Conservation (phyloP, 1,140 invertebrate species). For the Orius insidiosus region DNA sequence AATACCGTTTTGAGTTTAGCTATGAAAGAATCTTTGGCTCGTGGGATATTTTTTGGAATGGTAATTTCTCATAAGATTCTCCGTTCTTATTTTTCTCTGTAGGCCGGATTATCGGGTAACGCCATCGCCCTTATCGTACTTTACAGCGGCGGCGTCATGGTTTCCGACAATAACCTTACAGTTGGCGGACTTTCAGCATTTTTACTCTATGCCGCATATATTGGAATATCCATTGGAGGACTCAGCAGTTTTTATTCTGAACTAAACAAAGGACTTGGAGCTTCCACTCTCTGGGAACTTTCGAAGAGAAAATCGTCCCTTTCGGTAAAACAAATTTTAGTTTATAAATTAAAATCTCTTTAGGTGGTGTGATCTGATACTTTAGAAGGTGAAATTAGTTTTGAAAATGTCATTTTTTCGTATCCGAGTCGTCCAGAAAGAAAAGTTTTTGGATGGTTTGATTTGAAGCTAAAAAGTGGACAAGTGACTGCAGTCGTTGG, state of each 20-base stretch:
- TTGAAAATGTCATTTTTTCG: slow-evolving; percentile 49
- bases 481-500: slow-evolving; percentile 69
- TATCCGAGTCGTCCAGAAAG: slow-evolving; percentile 55
- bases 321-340: neutral
- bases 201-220: slow-evolving; percentile 80
- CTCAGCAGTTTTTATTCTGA: slow-evolving; percentile 83
- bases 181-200: slow-evolving; percentile 85
- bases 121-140: slow-evolving; percentile 78
- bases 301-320: slow-evolving; percentile 53
- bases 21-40: slow-evolving; percentile 72
- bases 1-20: slow-evolving; percentile 57
- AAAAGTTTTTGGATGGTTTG: slow-evolving; percentile 45
- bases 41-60: slow-evolving; percentile 81
- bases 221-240: slow-evolving; percentile 73
- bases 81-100: slow-evolving; percentile 22
- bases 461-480: slow-evolving; percentile 48
- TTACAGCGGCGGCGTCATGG: slow-evolving; percentile 83
- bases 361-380: slow-evolving; percentile 36
- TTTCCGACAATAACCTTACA: slow-evolving; percentile 60
- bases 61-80: slow-evolving; percentile 31
- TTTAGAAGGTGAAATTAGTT: slow-evolving; percentile 44
- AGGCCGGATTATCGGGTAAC: slow-evolving; percentile 88
- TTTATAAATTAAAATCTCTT: slow-evolving; percentile 14
- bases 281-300: slow-evolving; percentile 78
- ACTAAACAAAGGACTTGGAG: slow-evolving; percentile 82